Evolutionary conservation across 1,140 invertebrate genomes (phyloP).

Genomic region (Calephelis nemesis): DNA sequence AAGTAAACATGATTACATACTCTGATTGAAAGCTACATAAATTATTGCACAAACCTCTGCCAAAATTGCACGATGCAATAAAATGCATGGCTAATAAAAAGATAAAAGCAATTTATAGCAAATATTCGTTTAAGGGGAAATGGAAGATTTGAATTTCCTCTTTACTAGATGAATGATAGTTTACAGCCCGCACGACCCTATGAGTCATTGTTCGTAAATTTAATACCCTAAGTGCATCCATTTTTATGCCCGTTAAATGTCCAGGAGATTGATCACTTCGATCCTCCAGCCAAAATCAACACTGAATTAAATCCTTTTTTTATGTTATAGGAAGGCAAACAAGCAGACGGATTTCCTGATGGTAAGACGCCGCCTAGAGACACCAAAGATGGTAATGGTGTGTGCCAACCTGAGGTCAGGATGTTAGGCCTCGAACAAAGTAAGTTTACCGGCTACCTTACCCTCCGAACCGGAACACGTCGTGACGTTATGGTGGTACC

Average conservation of each 20-base stretch:
- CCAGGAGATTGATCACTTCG: constrained; percentile 41
- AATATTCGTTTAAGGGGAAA: constrained; percentile 21
- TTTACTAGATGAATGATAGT: constrained; percentile 65
- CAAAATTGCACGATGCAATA: constrained; percentile 3
- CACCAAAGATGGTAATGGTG: no score
- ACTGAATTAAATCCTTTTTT: constrained; percentile 14
- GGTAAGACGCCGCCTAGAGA: no score
- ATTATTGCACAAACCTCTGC: not conserved
- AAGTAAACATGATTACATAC: no score
- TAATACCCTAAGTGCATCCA: constrained; percentile 68
- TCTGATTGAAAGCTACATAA: no score
- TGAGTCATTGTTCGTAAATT: constrained; percentile 62
- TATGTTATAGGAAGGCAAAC: no score
- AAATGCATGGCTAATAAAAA: constrained; percentile 13
- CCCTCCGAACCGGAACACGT: no score
- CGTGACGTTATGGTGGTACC: no score
- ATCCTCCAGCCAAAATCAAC: constrained; percentile 41
- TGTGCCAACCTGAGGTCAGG: no score
- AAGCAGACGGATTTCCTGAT: no score
- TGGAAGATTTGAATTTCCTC: constrained; percentile 66
- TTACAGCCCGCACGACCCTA: constrained; percentile 41
- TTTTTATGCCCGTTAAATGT: constrained; percentile 51
- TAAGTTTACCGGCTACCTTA: no score
- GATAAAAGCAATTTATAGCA: constrained; percentile 19
- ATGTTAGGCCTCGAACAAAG: no score